Base-by-base conservation (phyloP, 2,113 vertebrate genomes). In the Ailuropoda melanoleuca region DNA sequence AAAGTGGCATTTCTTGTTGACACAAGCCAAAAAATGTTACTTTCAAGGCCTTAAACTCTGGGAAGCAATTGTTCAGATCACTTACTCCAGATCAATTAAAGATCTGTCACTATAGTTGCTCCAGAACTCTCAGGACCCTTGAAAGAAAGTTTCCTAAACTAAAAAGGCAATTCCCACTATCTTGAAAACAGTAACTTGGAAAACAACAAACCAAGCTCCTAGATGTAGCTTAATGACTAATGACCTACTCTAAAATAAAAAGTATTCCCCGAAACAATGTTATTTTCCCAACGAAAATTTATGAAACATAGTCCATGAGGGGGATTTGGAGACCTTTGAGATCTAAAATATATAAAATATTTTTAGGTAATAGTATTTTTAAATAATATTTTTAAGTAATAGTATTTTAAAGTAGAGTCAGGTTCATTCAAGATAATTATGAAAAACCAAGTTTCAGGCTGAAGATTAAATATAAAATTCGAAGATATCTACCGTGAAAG, bases 401-500 rank as follows among this genome's bases (percentile, higher is more conserved):
- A 58, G 29, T 68, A 68, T 37, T 68, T 68, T 68, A 37, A 66
- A 66, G 14, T 19, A 34, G 31, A 43, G 10, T 95, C 83, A 81
- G 17, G 1, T 91, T 94, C 87, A 92, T 77, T 90, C 60, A 88
- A 96, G 70, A 96, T 88, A 78, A 90, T 87, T n/a, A 62, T 26
- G 9, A 93, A 88, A 72, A 88, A 75, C 39, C 64, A 87, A 82
- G 31, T 95, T 92, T 85, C 18, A 64, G 46, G 68, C n/a, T 96
- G 50, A 96, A 87, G 80, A 94, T 88, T 75, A 92, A 94, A 80
- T 26, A 56, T 43, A 74, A 98, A 92, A 85, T 70, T 88, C 90
- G 74, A 93, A 88, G 24, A 80, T 75, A 21, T 95, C 72, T 93
- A 86, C 72, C 66, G 62, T 90, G 94, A 87, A 93, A 90, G 93